phyloP scores from a whole-genome alignment of 2,797 vertebrate genomes.

The Gymnoscopelus braueri region DNA sequence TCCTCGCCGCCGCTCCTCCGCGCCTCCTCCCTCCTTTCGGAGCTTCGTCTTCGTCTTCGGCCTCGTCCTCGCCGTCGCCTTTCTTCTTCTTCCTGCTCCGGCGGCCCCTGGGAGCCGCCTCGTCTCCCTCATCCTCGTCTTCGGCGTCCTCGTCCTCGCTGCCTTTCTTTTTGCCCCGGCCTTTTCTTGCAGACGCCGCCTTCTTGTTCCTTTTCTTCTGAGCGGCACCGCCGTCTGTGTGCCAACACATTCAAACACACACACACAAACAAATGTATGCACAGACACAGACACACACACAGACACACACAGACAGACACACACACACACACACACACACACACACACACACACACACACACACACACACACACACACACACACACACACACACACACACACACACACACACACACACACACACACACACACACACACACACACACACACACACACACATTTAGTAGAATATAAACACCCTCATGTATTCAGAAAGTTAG shows the following conservation, averaged over 20 bases:
- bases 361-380: neutral
- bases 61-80: constrained; percentile 72
- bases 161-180: neutral
- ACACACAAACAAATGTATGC: neutral
- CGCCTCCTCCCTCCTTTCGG: constrained; percentile 58
- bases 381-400: constrained; percentile 4
- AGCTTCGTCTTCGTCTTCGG: constrained; percentile 65
- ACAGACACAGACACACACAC: constrained; percentile 4
- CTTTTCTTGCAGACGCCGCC: neutral
- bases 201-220: constrained; percentile 48
- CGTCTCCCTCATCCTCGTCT: neutral
- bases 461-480: neutral
- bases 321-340: constrained; percentile 3
- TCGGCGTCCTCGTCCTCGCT: neutral
- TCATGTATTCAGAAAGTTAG: neutral
- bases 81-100: constrained; percentile 64
- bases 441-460: neutral
- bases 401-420: neutral
- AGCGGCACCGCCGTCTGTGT: constrained; percentile 32
- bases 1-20: constrained; percentile 66
- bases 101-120: constrained; percentile 38
- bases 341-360: neutral
- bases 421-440: constrained; percentile 2
- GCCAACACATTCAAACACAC: neutral
- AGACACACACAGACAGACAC: neutral